Evolutionary conservation across 92 coral and sea anemone genomes (phyloP).

Genomic region (Siderastrea siderea): DNA sequence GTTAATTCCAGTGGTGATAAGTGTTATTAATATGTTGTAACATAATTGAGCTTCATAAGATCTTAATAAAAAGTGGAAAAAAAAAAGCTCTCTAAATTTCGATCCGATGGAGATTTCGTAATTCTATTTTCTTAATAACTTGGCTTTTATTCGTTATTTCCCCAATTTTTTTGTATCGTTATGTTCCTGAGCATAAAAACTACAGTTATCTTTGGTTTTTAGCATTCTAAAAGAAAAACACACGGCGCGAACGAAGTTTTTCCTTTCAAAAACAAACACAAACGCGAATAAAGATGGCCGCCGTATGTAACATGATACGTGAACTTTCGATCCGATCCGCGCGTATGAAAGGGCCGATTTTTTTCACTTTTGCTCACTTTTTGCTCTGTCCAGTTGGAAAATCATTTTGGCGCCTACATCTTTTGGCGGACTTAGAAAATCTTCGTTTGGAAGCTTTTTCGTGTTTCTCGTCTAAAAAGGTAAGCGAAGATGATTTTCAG

Average conservation of each 20-base stretch:
- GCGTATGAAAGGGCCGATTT: too few relatives aligned
- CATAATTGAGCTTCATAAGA: too few relatives aligned
- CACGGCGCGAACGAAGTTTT: not conserved
- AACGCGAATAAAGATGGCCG: too few relatives aligned
- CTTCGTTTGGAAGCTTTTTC: not conserved
- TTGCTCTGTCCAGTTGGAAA: not conserved
- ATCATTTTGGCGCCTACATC: not conserved
- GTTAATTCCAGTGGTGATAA: too few relatives aligned
- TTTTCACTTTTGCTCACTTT: too few relatives aligned
- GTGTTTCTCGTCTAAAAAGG: not conserved
- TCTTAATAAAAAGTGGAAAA: too few relatives aligned
- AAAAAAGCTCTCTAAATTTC: not conserved
- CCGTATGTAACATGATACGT: too few relatives aligned
- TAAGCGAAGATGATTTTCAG: not conserved
- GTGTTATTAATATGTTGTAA: too few relatives aligned
- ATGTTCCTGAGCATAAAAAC: not conserved
- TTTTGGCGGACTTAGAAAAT: not conserved
- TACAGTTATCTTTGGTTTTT: not conserved
- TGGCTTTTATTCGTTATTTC: not conserved
- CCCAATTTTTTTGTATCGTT: not conserved
- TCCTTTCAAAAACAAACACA: too few relatives aligned
- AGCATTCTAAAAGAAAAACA: not conserved
- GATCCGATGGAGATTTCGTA: not conserved
- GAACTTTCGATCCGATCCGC: too few relatives aligned
- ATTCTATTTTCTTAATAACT: too few relatives aligned